Conservation (phyloP, 2,797 vertebrate species). For the Aphelocoma californica region DNA sequence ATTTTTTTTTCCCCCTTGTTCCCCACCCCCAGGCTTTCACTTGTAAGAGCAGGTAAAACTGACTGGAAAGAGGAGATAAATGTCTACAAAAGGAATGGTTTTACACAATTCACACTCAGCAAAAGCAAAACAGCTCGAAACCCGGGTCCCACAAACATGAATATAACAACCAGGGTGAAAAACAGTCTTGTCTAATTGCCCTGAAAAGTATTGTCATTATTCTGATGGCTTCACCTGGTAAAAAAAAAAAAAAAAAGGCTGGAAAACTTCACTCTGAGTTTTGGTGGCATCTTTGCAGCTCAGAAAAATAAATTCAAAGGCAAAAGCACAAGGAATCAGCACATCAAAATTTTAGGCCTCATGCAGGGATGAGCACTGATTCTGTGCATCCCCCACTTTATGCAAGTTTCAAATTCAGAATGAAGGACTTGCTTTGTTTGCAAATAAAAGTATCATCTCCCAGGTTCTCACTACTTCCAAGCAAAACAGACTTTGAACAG, state of each 20-base stretch:
- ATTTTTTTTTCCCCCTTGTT: not conserved
- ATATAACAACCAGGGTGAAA: not conserved
- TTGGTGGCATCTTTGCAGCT: conserved; percentile 7
- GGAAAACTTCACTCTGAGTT: not conserved
- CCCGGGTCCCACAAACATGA: not conserved
- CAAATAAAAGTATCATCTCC: conserved; percentile 17
- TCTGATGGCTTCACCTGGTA: not conserved
- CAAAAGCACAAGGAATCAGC: conserved; percentile 28
- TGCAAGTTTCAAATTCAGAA: not conserved
- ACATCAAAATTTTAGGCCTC: not conserved
- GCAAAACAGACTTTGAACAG: not conserved
- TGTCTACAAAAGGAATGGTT: too few relatives aligned
- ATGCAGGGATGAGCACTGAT: not conserved
- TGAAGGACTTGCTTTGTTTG: not conserved
- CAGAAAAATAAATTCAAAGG: conserved; percentile 37
- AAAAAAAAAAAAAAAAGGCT: not conserved
- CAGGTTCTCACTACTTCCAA: not conserved
- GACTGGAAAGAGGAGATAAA: not conserved
- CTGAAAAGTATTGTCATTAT: not conserved
- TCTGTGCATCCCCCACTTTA: not conserved
- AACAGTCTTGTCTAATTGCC: not conserved
- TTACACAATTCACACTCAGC: not conserved
- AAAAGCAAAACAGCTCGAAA: conserved; percentile 6
- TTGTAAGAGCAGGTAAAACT: not conserved
- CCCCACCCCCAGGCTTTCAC: not conserved